Evolutionary conservation across 2,888 invertebrate genomes (phyloP).

Genomic region (Ptychoptera contaminata): DNA sequence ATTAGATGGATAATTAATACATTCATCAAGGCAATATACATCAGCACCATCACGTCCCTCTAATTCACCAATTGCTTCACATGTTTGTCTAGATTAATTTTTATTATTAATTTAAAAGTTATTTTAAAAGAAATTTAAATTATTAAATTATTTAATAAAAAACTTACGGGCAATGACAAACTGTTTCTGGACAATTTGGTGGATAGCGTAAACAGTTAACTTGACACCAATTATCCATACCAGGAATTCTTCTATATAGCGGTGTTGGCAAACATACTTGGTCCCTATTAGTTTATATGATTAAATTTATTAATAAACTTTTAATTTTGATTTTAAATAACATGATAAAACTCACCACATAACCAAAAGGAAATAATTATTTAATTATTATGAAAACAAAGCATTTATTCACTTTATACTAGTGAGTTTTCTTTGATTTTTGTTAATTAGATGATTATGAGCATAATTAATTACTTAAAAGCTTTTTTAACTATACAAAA

Average conservation of each 20-base stretch:
- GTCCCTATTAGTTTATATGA: slow-evolving; percentile 35
- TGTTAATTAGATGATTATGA: too few species aligned
- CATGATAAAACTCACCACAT: neutral
- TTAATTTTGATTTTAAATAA: neutral
- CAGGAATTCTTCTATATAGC: slow-evolving; percentile 49
- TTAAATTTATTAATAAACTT: slow-evolving; percentile 10
- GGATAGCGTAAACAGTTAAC: slow-evolving; percentile 74
- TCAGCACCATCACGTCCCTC: slow-evolving; percentile 59
- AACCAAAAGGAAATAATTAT: too few species aligned
- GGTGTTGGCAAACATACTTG: slow-evolving; percentile 62
- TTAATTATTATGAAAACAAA: too few species aligned
- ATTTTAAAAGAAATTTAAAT: neutral
- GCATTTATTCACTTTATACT: too few species aligned
- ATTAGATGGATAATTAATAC: slow-evolving; percentile 58
- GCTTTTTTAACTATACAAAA: too few species aligned
- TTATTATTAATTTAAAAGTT: neutral
- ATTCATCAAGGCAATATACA: slow-evolving; percentile 73
- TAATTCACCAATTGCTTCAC: slow-evolving; percentile 64
- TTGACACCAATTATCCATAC: slow-evolving; percentile 72
- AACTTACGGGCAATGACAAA: slow-evolving; percentile 75
- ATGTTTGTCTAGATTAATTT: slow-evolving; percentile 45
- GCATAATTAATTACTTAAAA: too few species aligned
- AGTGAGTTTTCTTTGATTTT: too few species aligned
- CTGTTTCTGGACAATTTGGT: slow-evolving; percentile 61
- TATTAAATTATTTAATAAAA: neutral